phyloP scores from a whole-genome alignment of 2,113 vertebrate genomes.

The chimpanzee (Pan troglodytes) region NHGRI_mPanTro3-v2.1_pri NC_072407.2:94654501-94655000 shows the following conservation, averaged over 20 bases:
- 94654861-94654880: neutral
- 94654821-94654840: neutral
- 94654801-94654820: constrained; percentile 51
- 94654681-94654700: constrained; percentile 68
- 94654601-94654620: constrained; percentile 71
- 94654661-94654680: constrained; percentile 75
- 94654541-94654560: neutral
- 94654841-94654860: neutral
- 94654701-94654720: constrained; percentile 63
- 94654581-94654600: constrained; percentile 70
- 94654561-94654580: constrained; percentile 69
- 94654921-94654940: neutral
- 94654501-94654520: neutral
- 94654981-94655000: neutral
- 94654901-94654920: neutral
- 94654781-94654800: constrained; percentile 42
- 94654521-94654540: neutral
- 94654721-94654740: constrained; percentile 57
- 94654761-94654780: constrained; percentile 65
- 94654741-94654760: constrained; percentile 61
- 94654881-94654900: neutral
- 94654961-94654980: neutral
- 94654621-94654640: constrained; percentile 68
- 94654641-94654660: constrained; percentile 72
- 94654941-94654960: neutral